A percentile compares a stretch with the other conserved stretches of the same genome.
Conservation (phyloP, 2,113 vertebrate species). For the Zapornia atra region DNA sequence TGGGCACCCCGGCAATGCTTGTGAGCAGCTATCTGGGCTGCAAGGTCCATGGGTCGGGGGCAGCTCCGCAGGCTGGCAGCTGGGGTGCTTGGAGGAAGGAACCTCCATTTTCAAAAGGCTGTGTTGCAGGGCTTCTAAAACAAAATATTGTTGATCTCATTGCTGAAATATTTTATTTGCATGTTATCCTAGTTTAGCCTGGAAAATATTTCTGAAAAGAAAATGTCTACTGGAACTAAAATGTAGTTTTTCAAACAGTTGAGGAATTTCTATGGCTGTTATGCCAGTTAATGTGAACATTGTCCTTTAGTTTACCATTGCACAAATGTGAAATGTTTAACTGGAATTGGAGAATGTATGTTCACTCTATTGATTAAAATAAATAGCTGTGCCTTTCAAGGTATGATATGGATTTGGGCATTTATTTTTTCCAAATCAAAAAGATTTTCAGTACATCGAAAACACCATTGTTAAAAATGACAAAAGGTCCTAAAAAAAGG, state of each 20-base stretch:
- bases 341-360: neutral
- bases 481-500: no score
- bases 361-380: neutral
- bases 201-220: neutral
- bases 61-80: neutral
- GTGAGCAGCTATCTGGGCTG: neutral
- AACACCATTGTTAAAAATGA: no score
- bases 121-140: neutral
- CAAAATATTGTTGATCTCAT: neutral
- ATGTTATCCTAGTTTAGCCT: neutral
- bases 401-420: neutral
- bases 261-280: neutral
- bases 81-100: neutral
- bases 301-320: neutral
- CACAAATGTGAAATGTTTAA: neutral
- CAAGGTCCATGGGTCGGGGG: fast-evolving
- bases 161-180: neutral
- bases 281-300: neutral
- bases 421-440: neutral
- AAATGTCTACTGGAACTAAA: neutral
- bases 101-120: neutral
- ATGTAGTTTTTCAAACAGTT: neutral
- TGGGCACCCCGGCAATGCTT: no score
- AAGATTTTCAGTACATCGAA: neutral
- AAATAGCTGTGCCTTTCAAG: neutral